Percentiles rank a stretch among this genome's conserved stretches.
Conservation (phyloP, 1,140 invertebrate species). For the Lamellibrachia luymesi region DNA sequence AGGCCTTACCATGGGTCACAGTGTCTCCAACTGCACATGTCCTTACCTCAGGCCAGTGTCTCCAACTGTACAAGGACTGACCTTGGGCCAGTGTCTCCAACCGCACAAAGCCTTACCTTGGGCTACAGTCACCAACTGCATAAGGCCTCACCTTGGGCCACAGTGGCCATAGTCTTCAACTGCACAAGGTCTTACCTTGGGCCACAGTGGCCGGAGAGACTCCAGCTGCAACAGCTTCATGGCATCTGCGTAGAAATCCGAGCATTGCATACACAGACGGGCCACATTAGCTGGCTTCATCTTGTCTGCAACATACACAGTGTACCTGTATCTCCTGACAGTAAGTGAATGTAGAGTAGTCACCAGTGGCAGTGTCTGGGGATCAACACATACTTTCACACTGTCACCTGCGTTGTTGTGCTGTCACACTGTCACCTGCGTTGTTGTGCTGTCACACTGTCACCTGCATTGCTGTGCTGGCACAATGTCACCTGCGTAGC, state of each 20-base stretch:
- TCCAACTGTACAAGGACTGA: slow-evolving; percentile 61
- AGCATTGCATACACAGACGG: slow-evolving; percentile 86
- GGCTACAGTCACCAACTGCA: slow-evolving; percentile 56
- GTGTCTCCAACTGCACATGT: slow-evolving; percentile 63
- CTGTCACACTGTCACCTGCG: too few species aligned
- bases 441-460: too few species aligned
- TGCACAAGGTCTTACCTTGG: slow-evolving; percentile 60
- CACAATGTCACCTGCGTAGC: too few species aligned
- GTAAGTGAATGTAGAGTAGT: background rate
- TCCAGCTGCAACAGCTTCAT: slow-evolving; percentile 83
- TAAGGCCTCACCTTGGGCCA: slow-evolving; percentile 74
- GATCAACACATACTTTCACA: background rate
- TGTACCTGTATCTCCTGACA: background rate
- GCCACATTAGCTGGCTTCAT: slow-evolving; percentile 93
- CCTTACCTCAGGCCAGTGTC: slow-evolving; percentile 78
- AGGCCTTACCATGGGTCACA: slow-evolving; percentile 78
- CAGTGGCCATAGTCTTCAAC: slow-evolving; percentile 76
- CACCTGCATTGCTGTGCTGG: too few species aligned
- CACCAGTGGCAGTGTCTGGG: background rate
- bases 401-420: too few species aligned
- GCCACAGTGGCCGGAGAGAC: slow-evolving; percentile 68
- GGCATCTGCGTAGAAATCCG: slow-evolving; percentile 90
- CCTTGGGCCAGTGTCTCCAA: too few species aligned
- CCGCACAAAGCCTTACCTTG: too few species aligned
- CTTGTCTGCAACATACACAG: slow-evolving; percentile 65